Percentiles rank a stretch among this genome's conserved stretches.
These are phyloP conservation scores for Palloptera scutellata DNA, from an alignment of 2,888 invertebrate genomes.

Conservation along the genomic window DNA sequence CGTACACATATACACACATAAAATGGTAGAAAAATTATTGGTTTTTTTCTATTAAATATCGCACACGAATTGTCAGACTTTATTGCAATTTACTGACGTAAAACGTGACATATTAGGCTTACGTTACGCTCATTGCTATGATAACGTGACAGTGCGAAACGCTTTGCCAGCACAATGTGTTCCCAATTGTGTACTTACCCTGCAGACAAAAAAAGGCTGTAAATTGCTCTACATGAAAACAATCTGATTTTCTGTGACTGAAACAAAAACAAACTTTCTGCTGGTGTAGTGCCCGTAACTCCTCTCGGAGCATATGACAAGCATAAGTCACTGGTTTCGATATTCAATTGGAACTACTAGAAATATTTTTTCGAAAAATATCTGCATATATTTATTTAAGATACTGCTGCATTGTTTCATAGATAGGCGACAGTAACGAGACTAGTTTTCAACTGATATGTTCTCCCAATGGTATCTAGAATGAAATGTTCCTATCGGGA, in stretches of 20 bases:
- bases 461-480: too few relatives aligned
- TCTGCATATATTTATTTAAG: too few relatives aligned
- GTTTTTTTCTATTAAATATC: conserved; percentile 46
- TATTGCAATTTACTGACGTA: conserved; percentile 57
- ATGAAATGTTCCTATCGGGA: neutral
- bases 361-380: too few relatives aligned
- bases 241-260: neutral
- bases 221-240: too few relatives aligned
- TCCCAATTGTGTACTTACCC: conserved; percentile 37
- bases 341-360: too few relatives aligned
- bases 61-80: conserved; percentile 51
- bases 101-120: conserved; percentile 56
- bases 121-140: conserved; percentile 43
- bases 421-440: too few relatives aligned
- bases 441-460: too few relatives aligned
- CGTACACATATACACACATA: neutral
- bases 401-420: too few relatives aligned
- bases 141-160: conserved; percentile 39
- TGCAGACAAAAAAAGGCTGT: neutral
- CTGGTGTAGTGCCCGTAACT: neutral
- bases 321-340: too few relatives aligned
- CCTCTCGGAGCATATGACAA: neutral
- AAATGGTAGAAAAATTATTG: conserved; percentile 20
- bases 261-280: neutral
- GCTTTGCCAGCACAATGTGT: conserved; percentile 35